Base-by-base conservation (phyloP, 2,113 vertebrate species). In the Aspiorhynchus laticeps region DNA sequence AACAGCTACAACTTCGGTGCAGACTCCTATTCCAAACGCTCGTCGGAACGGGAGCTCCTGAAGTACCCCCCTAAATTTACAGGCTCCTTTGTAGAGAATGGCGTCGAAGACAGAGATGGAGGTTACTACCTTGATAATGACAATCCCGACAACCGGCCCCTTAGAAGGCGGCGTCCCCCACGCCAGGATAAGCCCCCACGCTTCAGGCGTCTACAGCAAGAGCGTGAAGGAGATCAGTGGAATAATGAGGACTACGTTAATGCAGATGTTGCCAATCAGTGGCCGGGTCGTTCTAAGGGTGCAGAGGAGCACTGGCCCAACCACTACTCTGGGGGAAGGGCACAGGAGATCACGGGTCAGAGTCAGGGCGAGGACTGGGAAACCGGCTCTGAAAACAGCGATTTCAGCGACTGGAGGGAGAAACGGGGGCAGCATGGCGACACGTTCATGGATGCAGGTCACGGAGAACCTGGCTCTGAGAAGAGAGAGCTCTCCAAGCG, bases 141-240 rank as follows among this genome's bases (percentile, higher is more conserved):
- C 53, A 97, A 95, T 56, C 88, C 95, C 0, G 98, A 98, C 89
- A 96, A 97, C 85, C 95, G 97, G 75, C 96, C 96, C 0, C 94
- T 98, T 90, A 93, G 98, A 74, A 94, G 98, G 41, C 91, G 98
- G 0, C 96, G 98, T 0, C 98, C 98, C 0, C 98, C 97, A 0
- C 97, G 98, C 59, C 98, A 99, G 85, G 98, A 99, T 93, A 99
- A 99, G 24, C 98, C 98, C 0, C 98, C 98, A 0, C 93, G 98
- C 0, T 99, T 99, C 93, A 93, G 98, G 19, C 97, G 98, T 75
- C 95, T 99, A 11, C 95, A 94, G 21, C 98, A 99, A 88, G 98
- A 98, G 75, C 94, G 95, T 0, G 97, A 99, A 12, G 93, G 94
- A 0, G 95, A 97, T 31, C 96, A 98, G 86, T 98, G 97, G 97